Evolutionary conservation across 2,888 invertebrate genomes (phyloP).

Genomic region (Magallana nippona): DNA sequence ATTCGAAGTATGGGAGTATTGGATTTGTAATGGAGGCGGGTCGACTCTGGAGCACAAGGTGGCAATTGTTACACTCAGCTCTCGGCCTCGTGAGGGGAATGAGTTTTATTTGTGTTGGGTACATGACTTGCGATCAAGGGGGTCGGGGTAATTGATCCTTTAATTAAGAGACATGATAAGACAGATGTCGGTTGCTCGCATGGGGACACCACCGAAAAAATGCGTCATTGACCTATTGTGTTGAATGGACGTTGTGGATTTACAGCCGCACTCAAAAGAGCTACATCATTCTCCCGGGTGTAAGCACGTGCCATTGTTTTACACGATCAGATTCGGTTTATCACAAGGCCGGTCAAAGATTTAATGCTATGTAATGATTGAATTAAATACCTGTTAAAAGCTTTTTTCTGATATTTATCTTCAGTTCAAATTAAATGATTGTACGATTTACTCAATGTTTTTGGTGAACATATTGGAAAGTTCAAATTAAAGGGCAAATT

Average conservation of each 20-base stretch:
- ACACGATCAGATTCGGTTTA: constrained; percentile 4
- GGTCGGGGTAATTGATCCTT: constrained; percentile 16
- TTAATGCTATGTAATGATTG: constrained; percentile 31
- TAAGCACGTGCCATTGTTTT: constrained; percentile 17
- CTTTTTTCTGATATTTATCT: constrained; percentile 29
- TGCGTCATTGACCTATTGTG: constrained; percentile 8
- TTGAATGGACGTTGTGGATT: constrained; percentile 11
- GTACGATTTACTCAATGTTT: constrained; percentile 1
- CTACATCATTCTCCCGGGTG: neutral
- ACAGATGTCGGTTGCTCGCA: constrained; percentile 21
- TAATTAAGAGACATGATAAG: constrained; percentile 24
- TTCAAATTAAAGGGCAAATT: constrained; percentile 11
- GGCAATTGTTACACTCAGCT: constrained; percentile 10
- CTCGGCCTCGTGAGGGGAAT: neutral
- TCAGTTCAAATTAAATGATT: constrained; percentile 25
- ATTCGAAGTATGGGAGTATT: constrained; percentile 8
- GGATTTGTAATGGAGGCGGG: constrained; percentile 22
- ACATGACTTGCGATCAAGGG: neutral
- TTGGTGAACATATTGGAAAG: constrained; percentile 12
- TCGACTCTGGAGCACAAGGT: neutral
- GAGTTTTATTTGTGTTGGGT: constrained; percentile 14
- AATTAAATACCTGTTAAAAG: constrained; percentile 31
- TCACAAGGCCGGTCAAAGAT: constrained; percentile 25
- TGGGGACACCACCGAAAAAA: constrained; percentile 29
- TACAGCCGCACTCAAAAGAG: constrained; percentile 21